These are phyloP conservation scores for Arctia plantaginis DNA, from an alignment of 2,888 invertebrate genomes.

Conservation along the genomic window DNA sequence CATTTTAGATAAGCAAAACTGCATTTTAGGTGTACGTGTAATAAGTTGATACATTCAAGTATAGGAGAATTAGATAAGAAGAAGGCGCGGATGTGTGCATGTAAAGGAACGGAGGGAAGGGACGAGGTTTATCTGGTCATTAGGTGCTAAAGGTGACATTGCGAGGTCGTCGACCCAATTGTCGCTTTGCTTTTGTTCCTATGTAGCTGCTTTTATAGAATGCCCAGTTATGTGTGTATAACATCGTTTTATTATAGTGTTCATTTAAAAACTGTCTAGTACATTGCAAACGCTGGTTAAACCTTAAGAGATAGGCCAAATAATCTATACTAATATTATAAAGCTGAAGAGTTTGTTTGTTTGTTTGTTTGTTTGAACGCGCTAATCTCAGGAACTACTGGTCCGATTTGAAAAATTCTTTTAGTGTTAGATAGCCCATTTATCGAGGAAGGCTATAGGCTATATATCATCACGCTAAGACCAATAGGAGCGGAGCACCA, in stretches of 20 bases:
- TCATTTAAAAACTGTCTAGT: neutral
- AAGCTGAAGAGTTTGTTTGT: too few species aligned
- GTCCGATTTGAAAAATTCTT: too few species aligned
- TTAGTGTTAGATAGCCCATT: too few species aligned
- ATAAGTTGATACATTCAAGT: neutral
- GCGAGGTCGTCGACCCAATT: conserved; percentile 71
- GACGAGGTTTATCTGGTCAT: conserved; percentile 64
- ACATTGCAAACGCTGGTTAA: too few species aligned
- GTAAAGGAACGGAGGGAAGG: conserved; percentile 33
- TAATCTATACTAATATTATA: too few species aligned
- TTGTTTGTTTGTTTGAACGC: too few species aligned
- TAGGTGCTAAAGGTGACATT: conserved; percentile 79
- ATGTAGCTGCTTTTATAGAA: conserved; percentile 28
- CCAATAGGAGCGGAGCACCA: too few species aligned
- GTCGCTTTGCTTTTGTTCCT: conserved; percentile 61
- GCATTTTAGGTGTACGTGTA: conserved; percentile 39
- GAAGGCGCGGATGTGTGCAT: conserved; percentile 23
- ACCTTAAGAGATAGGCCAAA: too few species aligned
- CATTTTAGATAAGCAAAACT: conserved; percentile 60
- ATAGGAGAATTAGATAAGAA: conserved; percentile 34
- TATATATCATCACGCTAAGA: too few species aligned
- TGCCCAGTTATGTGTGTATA: conserved; percentile 1
- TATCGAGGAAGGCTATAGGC: too few species aligned
- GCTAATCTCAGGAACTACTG: too few species aligned
- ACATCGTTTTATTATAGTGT: neutral